Base-by-base conservation (phyloP, 2,797 vertebrate genomes). In the Lacerta bilineata region DNA sequence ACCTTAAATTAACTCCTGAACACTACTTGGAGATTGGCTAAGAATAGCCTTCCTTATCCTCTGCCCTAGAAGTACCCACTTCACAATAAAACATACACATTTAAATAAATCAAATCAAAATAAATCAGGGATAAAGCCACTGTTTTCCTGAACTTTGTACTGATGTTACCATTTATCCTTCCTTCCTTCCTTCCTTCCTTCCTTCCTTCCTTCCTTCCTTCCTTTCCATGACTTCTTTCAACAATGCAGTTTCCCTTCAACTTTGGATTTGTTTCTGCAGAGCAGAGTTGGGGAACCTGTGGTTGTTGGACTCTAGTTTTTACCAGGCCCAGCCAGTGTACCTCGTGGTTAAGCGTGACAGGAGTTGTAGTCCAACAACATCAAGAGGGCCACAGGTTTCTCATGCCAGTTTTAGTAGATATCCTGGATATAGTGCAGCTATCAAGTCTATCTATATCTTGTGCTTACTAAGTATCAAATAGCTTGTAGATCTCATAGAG, bases 1-100 rank as follows among this genome's bases (percentile, higher is more conserved):
- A 89, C 74, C 68, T 85, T 79, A 80, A 88, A 88, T 88, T 88
- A 84, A 88, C 76, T 84, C 69, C 64, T 72, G 36, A 85, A 61
- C 55, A 71, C 33, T 80, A 87, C 25, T 71, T 80, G n/a, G 66
- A 80, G 77, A 61, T 33, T n/a, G 23, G 29, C 4, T 20, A n/a
- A 89, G 55, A 74, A 80, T 11, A 46, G 36, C 39, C 20, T 85
- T 5, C 68, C 29, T 84, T 59, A 88, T 79, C 55, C n/a, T 46
- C 55, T 84, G 36, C 36, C 59, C 29, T 80, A 80, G 41, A 50
- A 43, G 36, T 43, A n/a, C 76, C 68, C 74, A 68, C 68, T 29
- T 43, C 9, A 29, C n/a, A 79, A 36, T 85, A 9, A 33, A 64
- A 43, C 55, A 72, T 33, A 61, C 39, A 25, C 33, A 59, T 72